A percentile compares a stretch with the other conserved stretches of the same genome.
These are phyloP conservation scores for Drosophila neonasuta DNA, from an alignment of 2,888 invertebrate species.

Conservation along the genomic window DNA sequence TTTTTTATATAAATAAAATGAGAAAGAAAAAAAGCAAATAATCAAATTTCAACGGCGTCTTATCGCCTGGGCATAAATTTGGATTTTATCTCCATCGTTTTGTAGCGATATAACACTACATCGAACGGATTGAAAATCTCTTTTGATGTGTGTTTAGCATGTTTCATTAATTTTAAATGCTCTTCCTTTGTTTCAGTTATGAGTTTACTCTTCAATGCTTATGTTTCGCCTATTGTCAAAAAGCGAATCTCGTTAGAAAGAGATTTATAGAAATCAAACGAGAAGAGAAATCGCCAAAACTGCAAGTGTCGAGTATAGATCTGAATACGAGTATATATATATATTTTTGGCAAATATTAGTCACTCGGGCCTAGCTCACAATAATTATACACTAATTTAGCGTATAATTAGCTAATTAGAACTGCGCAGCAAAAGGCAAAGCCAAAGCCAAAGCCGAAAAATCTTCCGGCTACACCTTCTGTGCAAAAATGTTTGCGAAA, in stretches of 20 bases:
- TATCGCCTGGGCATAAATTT: constrained; percentile 61
- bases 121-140: constrained; percentile 14
- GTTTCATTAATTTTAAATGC: constrained; percentile 48
- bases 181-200: constrained; percentile 34
- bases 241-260: constrained; percentile 12
- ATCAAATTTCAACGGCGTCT: constrained; percentile 15
- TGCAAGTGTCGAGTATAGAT: constrained; percentile 6
- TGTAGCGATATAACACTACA: constrained; percentile 41
- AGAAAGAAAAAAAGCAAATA: constrained; percentile 16
- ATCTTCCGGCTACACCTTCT: constrained; percentile 79
- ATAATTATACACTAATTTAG: constrained; percentile 78
- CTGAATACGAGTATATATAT: neutral
- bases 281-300: constrained; percentile 5
- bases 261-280: neutral
- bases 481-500: constrained; percentile 75
- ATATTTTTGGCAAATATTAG: constrained; percentile 44
- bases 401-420: constrained; percentile 79
- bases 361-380: constrained; percentile 62
- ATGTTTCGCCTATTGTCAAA: constrained; percentile 34
- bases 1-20: constrained; percentile 38
- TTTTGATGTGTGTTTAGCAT: constrained; percentile 24
- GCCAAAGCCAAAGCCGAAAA: constrained; percentile 38
- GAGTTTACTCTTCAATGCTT: constrained; percentile 30
- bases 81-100: constrained; percentile 61
- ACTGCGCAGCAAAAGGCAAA: constrained; percentile 62